Base-by-base conservation (phyloP, 2,888 invertebrate species). In the Eristalinus sepulchralis region DNA sequence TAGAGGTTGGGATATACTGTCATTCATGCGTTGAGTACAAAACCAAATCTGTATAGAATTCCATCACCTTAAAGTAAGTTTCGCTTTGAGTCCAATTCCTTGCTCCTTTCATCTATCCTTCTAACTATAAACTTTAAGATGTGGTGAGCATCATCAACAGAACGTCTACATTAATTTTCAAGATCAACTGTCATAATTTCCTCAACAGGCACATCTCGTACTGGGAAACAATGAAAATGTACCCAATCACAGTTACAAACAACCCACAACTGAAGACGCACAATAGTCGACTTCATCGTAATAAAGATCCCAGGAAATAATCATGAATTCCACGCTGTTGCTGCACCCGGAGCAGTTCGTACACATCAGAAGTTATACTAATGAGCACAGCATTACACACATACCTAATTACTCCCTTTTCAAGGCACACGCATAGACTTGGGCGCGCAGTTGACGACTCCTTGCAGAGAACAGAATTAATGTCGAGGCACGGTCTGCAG, bases 301-400 rank as follows among this genome's bases (percentile, higher is more conserved):
- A 47, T 47, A 57, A 57, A 27, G 57, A 57, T 57, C 13, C 57
- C 22, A 10, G 24, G 22, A 67, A 47, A 60, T 39, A 36, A 67
- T 67, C 33, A 76, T 67, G 60, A 67, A 76, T 67, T 17, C 17
- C 33, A 59, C 31, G 11, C 31, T 11, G 11, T 24, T 59, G 13
- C 34, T 63, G 34, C 57, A 63, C 59, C 39, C 20, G 59, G 47
- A 13, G 17, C 27, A 53, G n/a, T 33, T 70, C 36, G 11, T 31
- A 63, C 47, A 55, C 77, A 78, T 70, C 63, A 78, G 34, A 63
- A 63, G 70, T 63, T 70, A n/a, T 62, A 55, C 68, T 77, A 77
- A 70, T 70, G 77, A 68, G 70, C 68, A 77, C 2, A 27, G 27
- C 27, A 27, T 27, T 27, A 27, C 27, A 27, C 27, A 27, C 27